A percentile compares a stretch with the other conserved stretches of the same genome.
Evolutionary conservation across 2,113 vertebrate species (phyloP).

Genomic region (Ceyx margarethae): DNA sequence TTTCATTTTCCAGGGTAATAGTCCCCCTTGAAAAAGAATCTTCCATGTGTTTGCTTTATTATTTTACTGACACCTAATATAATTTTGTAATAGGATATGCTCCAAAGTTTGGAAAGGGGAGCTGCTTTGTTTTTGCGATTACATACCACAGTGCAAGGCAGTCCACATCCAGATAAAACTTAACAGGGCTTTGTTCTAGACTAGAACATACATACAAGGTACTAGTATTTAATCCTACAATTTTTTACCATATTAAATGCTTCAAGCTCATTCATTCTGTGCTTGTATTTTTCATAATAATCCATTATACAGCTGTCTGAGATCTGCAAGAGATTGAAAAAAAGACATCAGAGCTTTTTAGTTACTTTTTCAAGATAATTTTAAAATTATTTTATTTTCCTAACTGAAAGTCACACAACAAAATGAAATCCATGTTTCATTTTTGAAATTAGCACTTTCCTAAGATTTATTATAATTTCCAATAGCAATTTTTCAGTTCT

Average conservation of each 20-base stretch:
- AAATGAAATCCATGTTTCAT: neutral
- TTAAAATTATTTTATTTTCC: neutral
- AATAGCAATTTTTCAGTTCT: neutral
- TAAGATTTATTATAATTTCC: neutral
- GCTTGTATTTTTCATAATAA: slow-evolving; percentile 83
- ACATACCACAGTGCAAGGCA: slow-evolving; percentile 40
- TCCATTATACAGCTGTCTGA: slow-evolving; percentile 82
- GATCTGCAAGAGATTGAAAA: slow-evolving; percentile 69
- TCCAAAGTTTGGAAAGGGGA: slow-evolving; percentile 12
- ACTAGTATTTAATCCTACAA: slow-evolving; percentile 33
- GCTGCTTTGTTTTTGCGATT: slow-evolving; percentile 51
- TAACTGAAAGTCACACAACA: neutral
- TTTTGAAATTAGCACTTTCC: slow-evolving; percentile 41
- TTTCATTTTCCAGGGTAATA: slow-evolving; percentile 59
- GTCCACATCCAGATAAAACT: slow-evolving; percentile 53
- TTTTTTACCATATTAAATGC: slow-evolving; percentile 93
- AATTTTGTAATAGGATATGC: slow-evolving; percentile 63
- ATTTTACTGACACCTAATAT: slow-evolving; percentile 73
- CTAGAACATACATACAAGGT: slow-evolving; percentile 8
- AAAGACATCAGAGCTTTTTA: neutral
- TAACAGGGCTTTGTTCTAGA: slow-evolving; percentile 48
- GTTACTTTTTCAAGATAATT: slow-evolving; percentile 5
- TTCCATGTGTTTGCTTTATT: slow-evolving; percentile 75
- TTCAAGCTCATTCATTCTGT: slow-evolving; percentile 86
- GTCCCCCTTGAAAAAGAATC: slow-evolving; percentile 65